phyloP scores from a whole-genome alignment of 1,140 invertebrate species.

The Drosophila oshimai region DNA sequence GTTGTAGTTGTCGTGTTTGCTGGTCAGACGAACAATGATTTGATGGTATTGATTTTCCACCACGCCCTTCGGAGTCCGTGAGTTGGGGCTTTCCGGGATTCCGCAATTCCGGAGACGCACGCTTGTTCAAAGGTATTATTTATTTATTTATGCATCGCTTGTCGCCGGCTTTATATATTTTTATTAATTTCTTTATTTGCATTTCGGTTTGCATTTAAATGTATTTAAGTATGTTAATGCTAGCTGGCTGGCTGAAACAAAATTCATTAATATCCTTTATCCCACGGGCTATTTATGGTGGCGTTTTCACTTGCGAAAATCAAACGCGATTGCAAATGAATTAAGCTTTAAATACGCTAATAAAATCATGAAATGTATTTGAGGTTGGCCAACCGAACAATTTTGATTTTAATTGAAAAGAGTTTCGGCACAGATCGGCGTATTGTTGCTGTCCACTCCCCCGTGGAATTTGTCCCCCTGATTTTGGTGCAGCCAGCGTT shows the following conservation, averaged over 20 bases:
- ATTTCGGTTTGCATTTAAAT: constrained; percentile 17
- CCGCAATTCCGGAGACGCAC: constrained; percentile 12
- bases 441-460: constrained; percentile 1
- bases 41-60: constrained; percentile 52
- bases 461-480: neutral
- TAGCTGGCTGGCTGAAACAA: constrained; percentile 30
- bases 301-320: constrained; percentile 54
- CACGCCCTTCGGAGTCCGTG: constrained; percentile 9
- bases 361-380: constrained; percentile 45
- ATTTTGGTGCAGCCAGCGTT: constrained; percentile 48
- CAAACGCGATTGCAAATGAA: constrained; percentile 55
- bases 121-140: constrained; percentile 49
- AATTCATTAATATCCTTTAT: constrained; percentile 78
- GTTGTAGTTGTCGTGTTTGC: constrained; percentile 36
- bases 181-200: constrained; percentile 30
- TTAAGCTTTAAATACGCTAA: constrained; percentile 56
- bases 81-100: neutral
- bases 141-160: constrained; percentile 67
- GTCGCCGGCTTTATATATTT: constrained; percentile 31
- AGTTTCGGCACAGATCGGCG: constrained; percentile 10
- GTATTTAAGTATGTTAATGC: constrained; percentile 38
- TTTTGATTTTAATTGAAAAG: constrained; percentile 48
- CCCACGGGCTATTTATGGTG: constrained; percentile 44
- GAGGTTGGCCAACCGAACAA: constrained; percentile 11
- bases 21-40: constrained; percentile 11